Conservation (phyloP, 1,140 invertebrate species). For the Lycorma delicatula region DNA sequence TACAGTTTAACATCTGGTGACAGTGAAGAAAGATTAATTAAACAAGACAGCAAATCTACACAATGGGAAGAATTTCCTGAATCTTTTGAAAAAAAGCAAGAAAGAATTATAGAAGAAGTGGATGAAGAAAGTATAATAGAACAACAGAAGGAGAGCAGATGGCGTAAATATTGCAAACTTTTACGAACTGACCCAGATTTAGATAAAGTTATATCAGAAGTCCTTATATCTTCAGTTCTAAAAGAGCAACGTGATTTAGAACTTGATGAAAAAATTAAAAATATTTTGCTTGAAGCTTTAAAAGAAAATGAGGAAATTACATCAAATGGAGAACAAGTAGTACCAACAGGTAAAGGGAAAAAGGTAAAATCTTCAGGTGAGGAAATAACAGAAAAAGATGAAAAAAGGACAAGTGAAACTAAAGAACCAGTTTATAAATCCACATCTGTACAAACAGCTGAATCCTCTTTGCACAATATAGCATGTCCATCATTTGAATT, state of each 20-base stretch:
- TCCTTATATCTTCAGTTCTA: neutral
- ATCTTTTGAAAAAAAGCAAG: neutral
- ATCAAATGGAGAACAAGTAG: neutral
- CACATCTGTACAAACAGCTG: neutral
- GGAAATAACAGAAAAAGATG: neutral
- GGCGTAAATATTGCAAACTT: neutral
- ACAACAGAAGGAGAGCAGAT: constrained; percentile 9
- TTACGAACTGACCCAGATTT: neutral
- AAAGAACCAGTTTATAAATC: neutral
- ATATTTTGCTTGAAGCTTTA: constrained; percentile 12
- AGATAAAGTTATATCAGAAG: neutral
- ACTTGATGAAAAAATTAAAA: constrained; percentile 14
- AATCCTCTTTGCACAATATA: constrained; percentile 1
- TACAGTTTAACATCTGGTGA: constrained; percentile 1
- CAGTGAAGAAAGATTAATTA: neutral
- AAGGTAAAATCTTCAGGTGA: neutral
- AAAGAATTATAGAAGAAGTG: neutral
- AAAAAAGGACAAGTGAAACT: neutral
- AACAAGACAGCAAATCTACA: constrained; percentile 12
- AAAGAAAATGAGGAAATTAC: neutral
- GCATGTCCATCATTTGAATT: neutral
- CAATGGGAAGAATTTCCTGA: constrained; percentile 15
- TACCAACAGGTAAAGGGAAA: neutral
- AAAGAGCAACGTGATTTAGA: constrained; percentile 1
- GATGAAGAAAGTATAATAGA: constrained; percentile 11